These are phyloP conservation scores for Formica aserva DNA, from an alignment of 2,888 invertebrate species.

Conservation along the genomic window DNA sequence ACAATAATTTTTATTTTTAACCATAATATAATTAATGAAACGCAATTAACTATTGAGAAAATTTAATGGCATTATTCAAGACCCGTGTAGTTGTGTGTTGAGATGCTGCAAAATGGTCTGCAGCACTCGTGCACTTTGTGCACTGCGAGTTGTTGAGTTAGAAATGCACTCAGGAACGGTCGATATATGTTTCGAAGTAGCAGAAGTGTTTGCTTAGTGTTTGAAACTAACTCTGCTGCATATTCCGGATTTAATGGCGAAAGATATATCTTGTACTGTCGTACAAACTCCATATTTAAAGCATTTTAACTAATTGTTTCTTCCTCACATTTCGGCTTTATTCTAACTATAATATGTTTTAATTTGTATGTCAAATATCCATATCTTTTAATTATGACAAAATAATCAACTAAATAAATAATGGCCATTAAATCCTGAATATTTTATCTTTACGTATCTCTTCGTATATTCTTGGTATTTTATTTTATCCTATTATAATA, in stretches of 20 bases:
- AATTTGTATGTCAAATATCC: neutral
- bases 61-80: conserved; percentile 17
- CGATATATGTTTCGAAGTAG: conserved; percentile 51
- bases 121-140: conserved; percentile 39
- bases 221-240: conserved; percentile 50
- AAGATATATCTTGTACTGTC: conserved; percentile 20
- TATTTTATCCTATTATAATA: neutral
- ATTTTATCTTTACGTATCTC: neutral
- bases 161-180: conserved; percentile 53
- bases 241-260: conserved; percentile 51
- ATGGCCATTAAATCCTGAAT: neutral
- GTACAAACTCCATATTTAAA: conserved; percentile 4
- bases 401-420: neutral
- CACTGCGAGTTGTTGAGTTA: conserved; percentile 47
- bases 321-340: neutral
- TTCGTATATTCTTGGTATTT: neutral
- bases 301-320: neutral
- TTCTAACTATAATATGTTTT: neutral
- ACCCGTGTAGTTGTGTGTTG: conserved; percentile 11
- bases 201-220: conserved; percentile 52
- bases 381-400: neutral
- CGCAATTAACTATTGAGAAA: neutral
- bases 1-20: neutral
- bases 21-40: conserved; percentile 1
- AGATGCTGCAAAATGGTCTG: conserved; percentile 45